phyloP scores from a whole-genome alignment of 2,888 invertebrate genomes.

The Lissonota sp. region DNA sequence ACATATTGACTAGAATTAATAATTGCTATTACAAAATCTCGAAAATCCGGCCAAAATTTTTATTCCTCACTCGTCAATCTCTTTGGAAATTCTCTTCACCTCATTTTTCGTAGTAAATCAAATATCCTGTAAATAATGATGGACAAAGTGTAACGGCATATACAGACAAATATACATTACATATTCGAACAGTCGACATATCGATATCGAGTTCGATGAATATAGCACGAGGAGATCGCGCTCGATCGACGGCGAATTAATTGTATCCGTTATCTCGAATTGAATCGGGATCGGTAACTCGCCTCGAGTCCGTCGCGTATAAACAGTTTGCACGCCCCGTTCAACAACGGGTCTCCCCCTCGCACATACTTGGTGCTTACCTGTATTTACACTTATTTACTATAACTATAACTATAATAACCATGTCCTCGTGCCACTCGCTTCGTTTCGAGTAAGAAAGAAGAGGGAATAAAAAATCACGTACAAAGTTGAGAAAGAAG shows the following conservation, averaged over 20 bases:
- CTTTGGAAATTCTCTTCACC: too few species aligned
- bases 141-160: too few species aligned
- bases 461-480: constrained; percentile 29
- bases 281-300: constrained; percentile 51
- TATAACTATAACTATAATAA: constrained; percentile 46
- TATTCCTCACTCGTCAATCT: too few species aligned
- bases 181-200: constrained; percentile 26
- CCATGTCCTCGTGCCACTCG: constrained; percentile 14
- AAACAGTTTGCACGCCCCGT: neutral
- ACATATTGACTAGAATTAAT: too few species aligned
- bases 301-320: neutral
- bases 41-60: too few species aligned
- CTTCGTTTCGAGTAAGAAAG: neutral
- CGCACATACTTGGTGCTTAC: neutral
- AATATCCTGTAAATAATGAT: too few species aligned
- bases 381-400: neutral
- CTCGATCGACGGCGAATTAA: constrained; percentile 64
- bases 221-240: constrained; percentile 29
- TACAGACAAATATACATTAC: constrained; percentile 7
- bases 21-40: too few species aligned
- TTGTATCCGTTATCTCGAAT: constrained; percentile 67
- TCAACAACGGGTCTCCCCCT: neutral
- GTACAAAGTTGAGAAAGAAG: neutral
- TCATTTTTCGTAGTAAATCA: too few species aligned
- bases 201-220: constrained; percentile 15